A percentile compares a stretch with the other conserved stretches of the same genome.
Conservation (phyloP, 2,888 invertebrate species). For the Plebejus argus region DNA sequence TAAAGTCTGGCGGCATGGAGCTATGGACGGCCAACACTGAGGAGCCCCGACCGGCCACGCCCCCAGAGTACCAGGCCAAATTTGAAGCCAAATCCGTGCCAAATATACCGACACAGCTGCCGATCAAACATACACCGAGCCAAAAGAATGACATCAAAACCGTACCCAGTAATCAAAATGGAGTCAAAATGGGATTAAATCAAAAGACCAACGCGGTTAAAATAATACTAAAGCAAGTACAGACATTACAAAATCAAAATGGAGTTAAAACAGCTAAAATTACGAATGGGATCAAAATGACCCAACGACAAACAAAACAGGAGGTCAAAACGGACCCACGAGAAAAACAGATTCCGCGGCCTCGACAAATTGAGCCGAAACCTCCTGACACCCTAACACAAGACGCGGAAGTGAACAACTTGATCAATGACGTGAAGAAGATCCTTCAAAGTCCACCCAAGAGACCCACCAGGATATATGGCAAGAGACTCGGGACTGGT, state of each 20-base stretch:
- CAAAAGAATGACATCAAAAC: neutral
- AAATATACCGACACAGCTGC: neutral
- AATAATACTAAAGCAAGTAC: neutral
- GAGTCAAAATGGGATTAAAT: neutral
- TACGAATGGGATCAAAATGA: neutral
- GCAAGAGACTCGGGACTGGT: conserved; percentile 56
- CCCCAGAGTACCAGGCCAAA: conserved; percentile 56
- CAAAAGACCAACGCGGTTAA: neutral
- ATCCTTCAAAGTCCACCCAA: conserved; percentile 41
- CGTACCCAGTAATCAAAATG: neutral
- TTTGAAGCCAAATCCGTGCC: conserved; percentile 41
- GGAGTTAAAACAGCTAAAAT: neutral
- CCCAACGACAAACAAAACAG: neutral
- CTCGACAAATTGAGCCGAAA: conserved; percentile 33
- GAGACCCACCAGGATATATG: conserved; percentile 41
- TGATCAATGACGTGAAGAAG: conserved; percentile 34
- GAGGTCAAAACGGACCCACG: conserved; percentile 2
- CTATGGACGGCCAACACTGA: conserved; percentile 58
- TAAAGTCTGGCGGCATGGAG: conserved; percentile 55
- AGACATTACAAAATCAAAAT: neutral
- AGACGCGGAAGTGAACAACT: conserved; percentile 15
- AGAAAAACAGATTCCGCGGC: conserved; percentile 25
- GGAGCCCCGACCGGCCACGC: conserved; percentile 56
- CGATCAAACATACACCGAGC: neutral
- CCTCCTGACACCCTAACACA: conserved; percentile 20